Evolutionary conservation across 1,140 invertebrate genomes (phyloP).

Genomic region (Zaprionus tsacasi): DNA sequence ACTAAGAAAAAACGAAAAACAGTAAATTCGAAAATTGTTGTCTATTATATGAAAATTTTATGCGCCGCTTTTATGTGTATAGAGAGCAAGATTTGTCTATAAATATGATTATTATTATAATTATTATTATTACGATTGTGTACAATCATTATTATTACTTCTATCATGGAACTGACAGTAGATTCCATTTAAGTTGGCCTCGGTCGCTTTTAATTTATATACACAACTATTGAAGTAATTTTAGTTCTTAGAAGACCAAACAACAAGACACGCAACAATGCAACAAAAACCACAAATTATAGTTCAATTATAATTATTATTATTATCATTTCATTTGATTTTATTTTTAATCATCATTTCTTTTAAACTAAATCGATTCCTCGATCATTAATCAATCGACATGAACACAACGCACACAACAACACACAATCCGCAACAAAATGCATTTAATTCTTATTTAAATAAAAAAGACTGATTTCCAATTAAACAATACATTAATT

Average conservation of each 20-base stretch:
- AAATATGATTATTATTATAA: conserved; percentile 55
- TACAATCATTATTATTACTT: conserved; percentile 39
- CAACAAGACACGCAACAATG: conserved; percentile 77
- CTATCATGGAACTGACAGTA: conserved; percentile 28
- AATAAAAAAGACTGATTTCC: conserved; percentile 83
- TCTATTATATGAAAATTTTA: conserved; percentile 74
- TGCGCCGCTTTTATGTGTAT: conserved; percentile 64
- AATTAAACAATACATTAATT: conserved; percentile 82
- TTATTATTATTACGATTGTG: conserved; percentile 30
- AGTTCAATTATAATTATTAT: conserved; percentile 63
- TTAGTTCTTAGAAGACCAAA: conserved; percentile 35
- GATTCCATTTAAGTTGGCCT: conserved; percentile 23
- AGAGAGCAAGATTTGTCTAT: conserved; percentile 49
- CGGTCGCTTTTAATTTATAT: conserved; percentile 35
- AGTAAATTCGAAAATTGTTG: conserved; percentile 58
- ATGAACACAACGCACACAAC: conserved; percentile 46
- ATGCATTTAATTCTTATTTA: conserved; percentile 82
- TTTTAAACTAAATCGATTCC: conserved; percentile 27
- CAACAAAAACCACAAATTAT: conserved; percentile 69
- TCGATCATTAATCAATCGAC: conserved; percentile 49
- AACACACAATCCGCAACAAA: conserved; percentile 38
- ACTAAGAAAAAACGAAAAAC: conserved; percentile 30
- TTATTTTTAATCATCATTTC: conserved; percentile 10
- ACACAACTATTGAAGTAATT: conserved; percentile 18
- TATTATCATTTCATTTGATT: conserved; percentile 27